phyloP scores from a whole-genome alignment of 2,113 vertebrate genomes.

The Herpetotheres cachinnans region DNA sequence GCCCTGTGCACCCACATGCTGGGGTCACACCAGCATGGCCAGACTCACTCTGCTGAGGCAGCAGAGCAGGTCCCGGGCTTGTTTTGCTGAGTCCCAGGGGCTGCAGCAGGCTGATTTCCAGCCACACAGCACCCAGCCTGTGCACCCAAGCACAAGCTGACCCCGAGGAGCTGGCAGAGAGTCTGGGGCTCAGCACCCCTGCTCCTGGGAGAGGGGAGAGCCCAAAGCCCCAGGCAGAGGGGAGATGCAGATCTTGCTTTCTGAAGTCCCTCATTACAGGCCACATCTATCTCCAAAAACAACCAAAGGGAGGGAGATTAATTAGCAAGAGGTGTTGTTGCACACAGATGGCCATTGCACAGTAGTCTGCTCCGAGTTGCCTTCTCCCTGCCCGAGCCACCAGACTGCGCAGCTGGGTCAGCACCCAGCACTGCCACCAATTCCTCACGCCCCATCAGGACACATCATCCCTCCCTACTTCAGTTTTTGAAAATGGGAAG shows the following conservation, averaged over 20 bases:
- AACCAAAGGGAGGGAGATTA: not conserved
- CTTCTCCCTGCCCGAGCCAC: not conserved
- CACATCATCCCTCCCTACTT: not conserved
- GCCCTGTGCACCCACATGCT: not conserved
- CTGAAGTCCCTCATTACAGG: not conserved
- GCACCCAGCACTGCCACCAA: accelerated
- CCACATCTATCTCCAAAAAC: not conserved
- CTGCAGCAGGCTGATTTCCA: not conserved
- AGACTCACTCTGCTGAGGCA: not conserved
- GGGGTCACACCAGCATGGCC: not conserved
- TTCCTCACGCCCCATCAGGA: not conserved
- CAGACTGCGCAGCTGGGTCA: not conserved
- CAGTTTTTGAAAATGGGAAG: not conserved
- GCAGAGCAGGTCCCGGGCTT: not conserved
- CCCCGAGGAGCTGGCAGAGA: not conserved
- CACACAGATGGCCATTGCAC: accelerated
- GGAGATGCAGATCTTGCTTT: not conserved
- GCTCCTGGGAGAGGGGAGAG: not conserved
- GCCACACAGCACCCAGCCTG: not conserved
- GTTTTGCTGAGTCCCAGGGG: not conserved
- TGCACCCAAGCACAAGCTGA: not conserved
- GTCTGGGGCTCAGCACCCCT: not conserved
- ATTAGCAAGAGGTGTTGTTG: not conserved
- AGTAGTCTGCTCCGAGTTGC: accelerated
- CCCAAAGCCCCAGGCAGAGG: too few relatives aligned